Evolutionary conservation across 2,888 invertebrate genomes (phyloP), one percentile per base, ranked within the genome.

Genomic region (Perithous albicinctus): DNA sequence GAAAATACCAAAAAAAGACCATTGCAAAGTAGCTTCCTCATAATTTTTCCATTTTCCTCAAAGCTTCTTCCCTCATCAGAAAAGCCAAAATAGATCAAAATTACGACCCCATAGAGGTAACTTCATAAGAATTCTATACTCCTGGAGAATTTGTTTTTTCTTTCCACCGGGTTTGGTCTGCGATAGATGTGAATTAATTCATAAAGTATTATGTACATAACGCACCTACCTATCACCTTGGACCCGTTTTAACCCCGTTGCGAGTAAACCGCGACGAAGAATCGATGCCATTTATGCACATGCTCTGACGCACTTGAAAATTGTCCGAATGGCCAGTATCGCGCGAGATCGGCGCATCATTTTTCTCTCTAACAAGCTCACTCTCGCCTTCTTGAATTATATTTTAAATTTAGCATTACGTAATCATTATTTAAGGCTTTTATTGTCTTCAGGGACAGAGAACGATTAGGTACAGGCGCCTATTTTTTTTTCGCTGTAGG

Each of bases 171-270:
- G 0, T 15, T 35, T 26, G 4, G 26, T 32, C 12, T 26, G 18
- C 48, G 48, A 46, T 15, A 15, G 41, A 0, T 26, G 70, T 41
- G 18, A 66, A 56, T 29, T 56, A 41, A 41, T 43, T 10, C 26
- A 23, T n/a, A 7, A 54, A 4, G 38, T 35, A 26, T 41, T 38
- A 38, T 18, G 56, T 41, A n/a, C 38, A 29, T 54, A 54, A 15
- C 29, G 32, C 59, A 59, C 8, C 59, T 56, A 56, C n/a, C 12
- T 54, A 46, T 66, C 29, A 38, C 54, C 46, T 66, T 46, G 54
- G 43, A 59, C 56, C 41, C 56, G 18, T 66, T 75, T 66, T 41
- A 56, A 64, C 41, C 15, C 64, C n/a, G 35, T 54, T 41, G 12
- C 6, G 43, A 56, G 20, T 41, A 56, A 75, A 56, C n/a, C 56